Base-by-base conservation (phyloP, 2,888 invertebrate species). In the Cephus pygmeus region DNA sequence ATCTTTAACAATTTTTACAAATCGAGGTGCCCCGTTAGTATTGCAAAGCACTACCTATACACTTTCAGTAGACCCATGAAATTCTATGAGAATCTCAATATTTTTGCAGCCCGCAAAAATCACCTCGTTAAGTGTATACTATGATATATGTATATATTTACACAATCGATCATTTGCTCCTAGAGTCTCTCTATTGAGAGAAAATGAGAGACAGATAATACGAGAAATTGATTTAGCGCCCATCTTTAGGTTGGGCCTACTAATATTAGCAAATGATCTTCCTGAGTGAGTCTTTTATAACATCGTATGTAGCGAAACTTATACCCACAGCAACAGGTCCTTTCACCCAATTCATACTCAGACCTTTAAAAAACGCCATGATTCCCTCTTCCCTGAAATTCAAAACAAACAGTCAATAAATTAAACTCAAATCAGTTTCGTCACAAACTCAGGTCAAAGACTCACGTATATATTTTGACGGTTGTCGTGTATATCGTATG, bases 291-390 rank as follows among this genome's bases (percentile, higher is more conserved):
- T 94, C 93, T 84, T 95, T 95, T 80, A 96, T 94, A 73, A 94
- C 93, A 92, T 99, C 99, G 92, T 98, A 98, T 0, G 97, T 97
- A 4, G 98, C 97, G 92, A 99, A 99, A 87, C 98, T 98, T 87
- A 99, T 98, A 79, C 99, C 99, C 12, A 97, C 97, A 0, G 97
- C 96, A 76, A 97, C 95, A 11, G 97, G 97, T 0, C 97, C 97
- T 91, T 97, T 97, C 76, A 99, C 96, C 98, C 99, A 99, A 92
- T 99, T 99, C 98, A 99, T 98, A 86, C 97, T 98, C n/a, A 99
- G 94, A 0, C 99, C 99, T 92, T 99, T 99, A 93, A 97, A 99
- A 91, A 99, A 96, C 0, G 99, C 99, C 90, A 94, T 94, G 35
- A 97, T 90, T 40, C 99, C 99, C 92, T 99, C 99, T 84, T 95